A percentile compares a stretch with the other conserved stretches of the same genome.
Conservation (phyloP, 2,888 invertebrate genomes). For the Gastrophysa polygoni region DNA sequence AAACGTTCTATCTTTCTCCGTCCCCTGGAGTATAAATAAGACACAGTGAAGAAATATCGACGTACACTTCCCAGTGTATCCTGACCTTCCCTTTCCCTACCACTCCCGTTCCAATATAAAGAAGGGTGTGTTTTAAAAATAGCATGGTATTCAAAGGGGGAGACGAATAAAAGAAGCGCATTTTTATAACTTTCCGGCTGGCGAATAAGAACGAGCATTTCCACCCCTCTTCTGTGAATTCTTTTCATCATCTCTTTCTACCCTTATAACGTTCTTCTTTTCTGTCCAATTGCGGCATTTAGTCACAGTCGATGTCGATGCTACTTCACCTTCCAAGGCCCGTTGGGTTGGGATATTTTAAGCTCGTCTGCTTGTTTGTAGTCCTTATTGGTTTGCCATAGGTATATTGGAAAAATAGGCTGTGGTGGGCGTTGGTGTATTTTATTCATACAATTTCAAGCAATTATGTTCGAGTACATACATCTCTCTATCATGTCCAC, state of each 20-base stretch:
- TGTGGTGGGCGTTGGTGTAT: constrained; percentile 17
- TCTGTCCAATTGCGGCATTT: constrained; percentile 42
- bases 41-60: constrained; percentile 24
- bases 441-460: neutral
- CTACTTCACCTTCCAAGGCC: constrained; percentile 1
- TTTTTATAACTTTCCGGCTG: constrained; percentile 40
- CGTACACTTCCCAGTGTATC: neutral
- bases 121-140: constrained; percentile 48
- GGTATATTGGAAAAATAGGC: constrained; percentile 20
- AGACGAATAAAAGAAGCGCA: constrained; percentile 44
- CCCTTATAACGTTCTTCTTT: constrained; percentile 39
- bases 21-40: constrained; percentile 20
- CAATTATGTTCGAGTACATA: neutral
- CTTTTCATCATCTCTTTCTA: constrained; percentile 40
- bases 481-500: too few species aligned
- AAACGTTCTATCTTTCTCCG: neutral
- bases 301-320: constrained; percentile 7
- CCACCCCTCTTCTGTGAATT: constrained; percentile 40
- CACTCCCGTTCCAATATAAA: constrained; percentile 29
- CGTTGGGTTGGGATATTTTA: constrained; percentile 35
- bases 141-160: constrained; percentile 35
- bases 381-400: constrained; percentile 35
- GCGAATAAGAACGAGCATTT: constrained; percentile 47
- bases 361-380: constrained; percentile 24
- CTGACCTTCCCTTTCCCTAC: constrained; percentile 25